phyloP scores from a whole-genome alignment of 2,113 vertebrate genomes.

The Hemiscyllium ocellatum region DNA sequence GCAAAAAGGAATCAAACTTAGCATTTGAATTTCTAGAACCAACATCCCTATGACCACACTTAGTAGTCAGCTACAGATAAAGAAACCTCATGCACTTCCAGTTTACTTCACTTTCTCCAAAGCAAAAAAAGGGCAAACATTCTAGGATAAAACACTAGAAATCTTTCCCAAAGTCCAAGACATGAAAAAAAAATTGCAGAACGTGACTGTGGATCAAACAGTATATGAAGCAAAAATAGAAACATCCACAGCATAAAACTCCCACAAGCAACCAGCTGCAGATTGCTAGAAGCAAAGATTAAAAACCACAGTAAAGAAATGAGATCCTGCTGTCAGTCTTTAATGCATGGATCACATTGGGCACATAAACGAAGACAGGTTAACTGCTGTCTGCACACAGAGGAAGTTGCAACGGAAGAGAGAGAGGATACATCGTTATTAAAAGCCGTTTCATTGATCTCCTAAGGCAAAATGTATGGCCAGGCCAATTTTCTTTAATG shows the following conservation, averaged over 20 bases:
- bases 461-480: not conserved
- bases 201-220: not conserved
- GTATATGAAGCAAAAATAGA: not conserved
- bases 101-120: not conserved
- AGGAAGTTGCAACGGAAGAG: slow-evolving; percentile 48
- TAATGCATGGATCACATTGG: slow-evolving; percentile 38
- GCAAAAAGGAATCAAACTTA: not conserved
- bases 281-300: slow-evolving; percentile 3
- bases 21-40: not conserved
- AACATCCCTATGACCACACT: not conserved
- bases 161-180: not conserved
- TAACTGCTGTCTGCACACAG: slow-evolving; percentile 50
- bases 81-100: not conserved
- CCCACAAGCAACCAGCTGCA: not conserved
- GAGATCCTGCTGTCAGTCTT: not conserved
- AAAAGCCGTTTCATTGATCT: slow-evolving; percentile 53
- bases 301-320: not conserved
- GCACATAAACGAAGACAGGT: slow-evolving; percentile 52
- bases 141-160: not conserved
- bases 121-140: not conserved
- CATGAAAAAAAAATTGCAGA: not conserved
- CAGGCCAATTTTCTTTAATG: not conserved
- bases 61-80: slow-evolving; percentile 3
- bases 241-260: not conserved
- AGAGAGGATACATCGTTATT: slow-evolving; percentile 56